A percentile compares a stretch with the other conserved stretches of the same genome.
Evolutionary conservation across 2,113 vertebrate species (phyloP).

Genomic region (Chascanopsetta lugubris): DNA sequence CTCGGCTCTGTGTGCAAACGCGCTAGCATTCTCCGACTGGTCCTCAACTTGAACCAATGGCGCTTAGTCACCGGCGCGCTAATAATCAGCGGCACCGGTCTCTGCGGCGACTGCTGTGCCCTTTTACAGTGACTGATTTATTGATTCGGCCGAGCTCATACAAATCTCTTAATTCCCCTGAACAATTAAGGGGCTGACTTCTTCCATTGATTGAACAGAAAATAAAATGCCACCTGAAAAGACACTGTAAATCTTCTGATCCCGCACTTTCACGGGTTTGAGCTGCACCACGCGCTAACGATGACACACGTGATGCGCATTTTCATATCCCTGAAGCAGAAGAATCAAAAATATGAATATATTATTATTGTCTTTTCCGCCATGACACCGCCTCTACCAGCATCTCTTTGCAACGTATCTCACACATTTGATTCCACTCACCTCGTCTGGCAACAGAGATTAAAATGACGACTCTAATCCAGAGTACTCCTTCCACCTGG

Average conservation of each 20-base stretch:
- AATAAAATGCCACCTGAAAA: background rate
- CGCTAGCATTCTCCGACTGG: background rate
- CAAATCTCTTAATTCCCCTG: background rate
- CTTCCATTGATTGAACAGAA: slow-evolving; percentile 14
- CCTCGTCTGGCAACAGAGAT: background rate
- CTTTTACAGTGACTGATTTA: background rate
- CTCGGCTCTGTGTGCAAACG: background rate
- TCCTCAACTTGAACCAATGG: background rate
- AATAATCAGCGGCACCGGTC: too few relatives aligned
- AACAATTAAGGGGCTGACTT: slow-evolving; percentile 7
- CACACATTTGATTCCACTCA: slow-evolving; percentile 4
- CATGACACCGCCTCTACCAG: background rate
- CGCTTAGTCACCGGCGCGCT: background rate
- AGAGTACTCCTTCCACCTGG: slow-evolving; percentile 3
- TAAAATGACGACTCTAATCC: slow-evolving; percentile 23
- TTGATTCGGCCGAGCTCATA: background rate
- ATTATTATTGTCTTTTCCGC: background rate
- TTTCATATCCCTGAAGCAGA: background rate
- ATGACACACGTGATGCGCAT: slow-evolving; percentile 2
- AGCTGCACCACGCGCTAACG: background rate
- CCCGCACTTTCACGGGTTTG: too few relatives aligned
- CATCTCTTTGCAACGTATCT: background rate
- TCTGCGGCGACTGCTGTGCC: background rate
- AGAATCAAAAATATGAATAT: background rate
- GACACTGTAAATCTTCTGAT: background rate